Evolutionary conservation across 2,113 vertebrate species (phyloP).

Genomic region (Hemiprocne comata): DNA sequence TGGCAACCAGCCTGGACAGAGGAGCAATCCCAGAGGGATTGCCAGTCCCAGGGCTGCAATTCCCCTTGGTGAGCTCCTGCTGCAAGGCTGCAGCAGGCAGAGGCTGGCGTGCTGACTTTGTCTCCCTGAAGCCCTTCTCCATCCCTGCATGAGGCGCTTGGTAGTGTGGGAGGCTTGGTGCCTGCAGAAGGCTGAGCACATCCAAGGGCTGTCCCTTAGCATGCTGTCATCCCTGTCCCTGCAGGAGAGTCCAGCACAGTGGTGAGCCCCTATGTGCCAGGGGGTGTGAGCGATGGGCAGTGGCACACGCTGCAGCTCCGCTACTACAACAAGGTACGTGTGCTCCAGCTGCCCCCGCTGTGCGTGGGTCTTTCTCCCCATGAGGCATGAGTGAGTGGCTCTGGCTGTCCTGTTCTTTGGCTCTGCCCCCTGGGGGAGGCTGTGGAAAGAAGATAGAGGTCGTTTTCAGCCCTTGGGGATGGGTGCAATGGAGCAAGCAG

Average conservation of each 20-base stretch:
- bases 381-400: rapidly evolving
- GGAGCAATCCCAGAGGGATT: not conserved
- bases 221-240: not conserved
- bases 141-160: rapidly evolving
- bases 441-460: not conserved
- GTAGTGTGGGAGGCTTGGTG: not conserved
- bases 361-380: rapidly evolving
- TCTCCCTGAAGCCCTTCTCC: not conserved
- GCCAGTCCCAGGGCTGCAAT: not conserved
- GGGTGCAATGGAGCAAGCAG: not conserved
- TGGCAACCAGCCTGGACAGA: not conserved
- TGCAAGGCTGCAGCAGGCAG: not conserved
- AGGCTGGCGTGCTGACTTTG: rapidly evolving
- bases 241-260: constrained; percentile 94
- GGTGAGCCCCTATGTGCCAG: constrained; percentile 89
- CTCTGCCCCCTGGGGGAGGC: not conserved
- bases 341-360: not conserved
- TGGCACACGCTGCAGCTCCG: constrained; percentile 94
- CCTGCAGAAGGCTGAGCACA: rapidly evolving
- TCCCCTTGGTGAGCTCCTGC: not conserved
- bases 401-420: not conserved
- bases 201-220: not conserved
- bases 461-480: not conserved
- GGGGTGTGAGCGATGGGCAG: constrained; percentile 93
- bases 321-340: constrained; percentile 95